These are phyloP conservation scores for Colinus virginianus DNA, from an alignment of 2,113 vertebrate species.

Conservation along the genomic window DNA sequence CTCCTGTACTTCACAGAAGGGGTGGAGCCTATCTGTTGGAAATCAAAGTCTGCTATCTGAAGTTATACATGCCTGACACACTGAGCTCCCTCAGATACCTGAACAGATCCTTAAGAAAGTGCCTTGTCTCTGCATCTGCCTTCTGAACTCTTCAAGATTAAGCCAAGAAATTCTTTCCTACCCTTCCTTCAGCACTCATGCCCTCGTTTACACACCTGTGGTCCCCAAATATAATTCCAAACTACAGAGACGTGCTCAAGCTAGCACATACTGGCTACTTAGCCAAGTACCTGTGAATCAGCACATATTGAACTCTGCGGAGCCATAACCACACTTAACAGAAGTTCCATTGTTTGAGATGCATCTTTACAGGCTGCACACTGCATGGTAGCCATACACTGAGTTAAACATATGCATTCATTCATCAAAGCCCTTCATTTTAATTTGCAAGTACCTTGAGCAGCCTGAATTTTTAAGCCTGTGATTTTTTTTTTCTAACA, in stretches of 20 bases:
- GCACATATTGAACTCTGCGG: background rate
- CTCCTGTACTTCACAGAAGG: background rate
- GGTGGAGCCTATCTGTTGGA: background rate
- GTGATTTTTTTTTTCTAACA: background rate
- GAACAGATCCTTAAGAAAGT: background rate
- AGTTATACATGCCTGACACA: background rate
- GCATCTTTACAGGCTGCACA: background rate
- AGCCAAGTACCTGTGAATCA: background rate
- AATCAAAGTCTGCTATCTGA: background rate
- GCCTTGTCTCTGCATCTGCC: background rate
- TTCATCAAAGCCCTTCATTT: background rate
- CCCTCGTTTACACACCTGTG: background rate
- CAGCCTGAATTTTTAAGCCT: background rate
- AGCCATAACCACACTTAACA: background rate
- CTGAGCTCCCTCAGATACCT: background rate
- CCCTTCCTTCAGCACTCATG: background rate
- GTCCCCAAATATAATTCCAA: background rate
- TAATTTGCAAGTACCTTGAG: background rate
- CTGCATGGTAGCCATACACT: background rate
- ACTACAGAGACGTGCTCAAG: background rate
- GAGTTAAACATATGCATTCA: background rate
- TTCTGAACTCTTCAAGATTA: background rate
- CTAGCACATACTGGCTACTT: background rate
- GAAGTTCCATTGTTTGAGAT: rapidly evolving
- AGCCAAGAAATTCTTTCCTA: background rate